phyloP scores from a whole-genome alignment of 2,888 invertebrate genomes.

The Lasius platythorax region DNA sequence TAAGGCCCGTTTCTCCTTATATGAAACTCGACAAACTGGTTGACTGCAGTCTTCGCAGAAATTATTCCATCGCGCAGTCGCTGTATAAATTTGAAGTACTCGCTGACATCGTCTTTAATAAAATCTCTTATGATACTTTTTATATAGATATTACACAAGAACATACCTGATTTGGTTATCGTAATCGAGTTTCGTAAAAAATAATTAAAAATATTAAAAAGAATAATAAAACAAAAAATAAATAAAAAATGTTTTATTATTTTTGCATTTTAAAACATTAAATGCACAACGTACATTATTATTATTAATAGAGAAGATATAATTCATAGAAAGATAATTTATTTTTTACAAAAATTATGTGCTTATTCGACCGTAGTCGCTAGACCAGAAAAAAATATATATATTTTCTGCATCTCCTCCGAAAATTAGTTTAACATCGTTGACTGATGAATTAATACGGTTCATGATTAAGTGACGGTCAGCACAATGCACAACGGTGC shows the following conservation, averaged over 20 bases:
- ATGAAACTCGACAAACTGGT: slow-evolving; percentile 82
- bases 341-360: neutral
- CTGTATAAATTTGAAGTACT: slow-evolving; percentile 36
- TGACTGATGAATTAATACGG: slow-evolving; percentile 64
- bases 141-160: neutral
- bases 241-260: neutral
- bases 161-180: neutral
- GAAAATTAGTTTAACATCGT: neutral
- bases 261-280: neutral
- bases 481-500: slow-evolving; percentile 49
- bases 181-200: neutral
- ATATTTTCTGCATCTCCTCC: neutral
- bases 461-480: slow-evolving; percentile 39
- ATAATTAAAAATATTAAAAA: neutral
- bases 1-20: slow-evolving; percentile 77
- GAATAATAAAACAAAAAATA: neutral
- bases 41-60: slow-evolving; percentile 73
- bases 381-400: no score
- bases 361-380: no score
- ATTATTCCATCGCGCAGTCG: slow-evolving; percentile 30
- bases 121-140: slow-evolving; percentile 12
- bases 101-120: neutral
- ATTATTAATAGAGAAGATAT: neutral
- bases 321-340: neutral
- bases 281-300: neutral